Evolutionary conservation across 2,797 vertebrate genomes (phyloP).

Genomic region (Xenops minutus): DNA sequence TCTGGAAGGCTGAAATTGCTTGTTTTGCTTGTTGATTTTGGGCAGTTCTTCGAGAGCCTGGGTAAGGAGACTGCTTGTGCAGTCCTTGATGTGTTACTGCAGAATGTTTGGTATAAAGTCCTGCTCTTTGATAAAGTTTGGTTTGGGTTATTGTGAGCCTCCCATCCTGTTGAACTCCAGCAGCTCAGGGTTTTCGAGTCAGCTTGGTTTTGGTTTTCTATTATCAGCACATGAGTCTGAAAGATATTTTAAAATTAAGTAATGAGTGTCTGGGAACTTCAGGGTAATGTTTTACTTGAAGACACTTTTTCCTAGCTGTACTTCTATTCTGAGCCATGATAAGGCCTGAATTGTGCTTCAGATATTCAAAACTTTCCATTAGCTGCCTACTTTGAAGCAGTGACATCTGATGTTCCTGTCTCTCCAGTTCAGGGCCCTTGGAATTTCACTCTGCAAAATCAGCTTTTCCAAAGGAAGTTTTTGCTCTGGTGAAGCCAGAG

Average conservation of each 20-base stretch:
- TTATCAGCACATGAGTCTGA: not conserved
- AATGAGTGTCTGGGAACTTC: not conserved
- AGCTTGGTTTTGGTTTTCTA: not conserved
- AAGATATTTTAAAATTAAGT: not conserved
- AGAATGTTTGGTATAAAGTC: not conserved
- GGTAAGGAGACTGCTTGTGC: not conserved
- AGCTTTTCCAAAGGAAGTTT: constrained; percentile 48
- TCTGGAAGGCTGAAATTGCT: not conserved
- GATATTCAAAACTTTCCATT: not conserved
- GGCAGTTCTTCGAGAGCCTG: not conserved
- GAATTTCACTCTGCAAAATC: constrained; percentile 29
- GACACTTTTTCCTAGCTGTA: not conserved
- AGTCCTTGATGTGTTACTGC: not conserved
- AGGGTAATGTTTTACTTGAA: not conserved
- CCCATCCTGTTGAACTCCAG: not conserved
- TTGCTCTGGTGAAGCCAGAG: not conserved
- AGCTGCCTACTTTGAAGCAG: not conserved
- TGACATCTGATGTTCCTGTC: not conserved
- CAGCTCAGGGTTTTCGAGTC: not conserved
- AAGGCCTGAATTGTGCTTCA: not conserved
- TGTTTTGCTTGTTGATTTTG: not conserved
- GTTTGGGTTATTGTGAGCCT: not conserved
- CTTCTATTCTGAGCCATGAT: not conserved
- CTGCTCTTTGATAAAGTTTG: not conserved
- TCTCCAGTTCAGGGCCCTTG: not conserved